Evolutionary conservation across 2,113 vertebrate genomes (phyloP), one percentile per base, ranked within the genome.

Genomic region (Nettapus auritus): DNA sequence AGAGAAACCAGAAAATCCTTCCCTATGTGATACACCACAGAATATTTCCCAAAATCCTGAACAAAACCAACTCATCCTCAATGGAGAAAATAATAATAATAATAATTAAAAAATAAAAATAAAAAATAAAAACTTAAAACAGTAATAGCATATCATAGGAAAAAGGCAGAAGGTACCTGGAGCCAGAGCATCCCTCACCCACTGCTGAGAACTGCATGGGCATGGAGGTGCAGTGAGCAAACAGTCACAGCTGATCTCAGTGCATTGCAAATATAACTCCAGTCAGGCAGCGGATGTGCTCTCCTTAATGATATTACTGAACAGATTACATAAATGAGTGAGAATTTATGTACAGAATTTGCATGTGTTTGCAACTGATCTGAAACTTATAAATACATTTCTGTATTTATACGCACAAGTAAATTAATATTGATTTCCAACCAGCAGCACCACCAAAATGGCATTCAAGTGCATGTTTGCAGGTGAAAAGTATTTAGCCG

Each of bases 341-440:
- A 93, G 92, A 97, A 96, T 95, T 96, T 96, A 92, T 95, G 94
- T 96, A 97, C 83, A 89, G 83, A 96, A 96, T 96, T 97, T 96
- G 88, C 93, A 96, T 97, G 88, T 95, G 92, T 96, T 96, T 96
- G 96, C 92, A 97, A 94, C 92, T 96, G 92, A 96, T 96, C 92
- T 96, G 96, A 97, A 96, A 96, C 86, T 92, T 96, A 94, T 90
- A 96, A 97, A 97, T 96, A 89, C 74, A 3, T 90, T 90, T 87
- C 94, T 92, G 93, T 94, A 84, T 94, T 96, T 95, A 95, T 90
- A 96, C 0, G 53, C 93, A 88, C 83, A 97, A 95, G 88, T 96
- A 96, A 94, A 96, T 96, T 92, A 95, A 97, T 96, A 95, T 57
- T 93, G 96, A 96, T 96, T 96, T 92, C 77, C 77, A 94, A 71